Conservation (phyloP, 2,797 vertebrate species). For the Lacerta agilis region DNA sequence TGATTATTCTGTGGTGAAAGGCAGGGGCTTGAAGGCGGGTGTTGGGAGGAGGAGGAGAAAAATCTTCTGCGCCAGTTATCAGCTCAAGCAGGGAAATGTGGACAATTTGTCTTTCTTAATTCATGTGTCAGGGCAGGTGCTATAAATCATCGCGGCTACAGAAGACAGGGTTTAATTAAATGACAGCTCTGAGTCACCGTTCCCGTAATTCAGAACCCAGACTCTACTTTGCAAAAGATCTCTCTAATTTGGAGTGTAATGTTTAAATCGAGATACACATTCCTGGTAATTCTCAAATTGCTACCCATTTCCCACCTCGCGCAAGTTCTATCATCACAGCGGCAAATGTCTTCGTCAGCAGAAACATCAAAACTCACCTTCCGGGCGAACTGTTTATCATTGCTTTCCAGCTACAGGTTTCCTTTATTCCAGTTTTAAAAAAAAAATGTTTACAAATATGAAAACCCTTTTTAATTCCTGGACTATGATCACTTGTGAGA, state of each 20-base stretch:
- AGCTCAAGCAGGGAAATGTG: constrained; percentile 10
- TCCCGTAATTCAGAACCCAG: constrained; percentile 25
- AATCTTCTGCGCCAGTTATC: constrained; percentile 9
- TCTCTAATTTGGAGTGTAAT: constrained; percentile 3
- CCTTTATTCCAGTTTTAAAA: neutral
- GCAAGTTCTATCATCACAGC: neutral
- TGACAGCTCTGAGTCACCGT: constrained; percentile 53
- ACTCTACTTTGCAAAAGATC: constrained; percentile 22
- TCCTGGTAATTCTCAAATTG: neutral
- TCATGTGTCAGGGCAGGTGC: constrained; percentile 26
- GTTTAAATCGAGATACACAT: neutral
- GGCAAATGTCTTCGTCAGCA: neutral
- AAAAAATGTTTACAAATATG: neutral
- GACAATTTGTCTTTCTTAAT: constrained; percentile 48
- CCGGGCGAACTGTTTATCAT: neutral
- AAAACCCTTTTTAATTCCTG: neutral
- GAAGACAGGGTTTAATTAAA: constrained; percentile 68
- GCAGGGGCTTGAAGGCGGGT: neutral
- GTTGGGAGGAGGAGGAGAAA: neutral
- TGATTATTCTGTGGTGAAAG: neutral
- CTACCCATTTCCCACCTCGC: neutral
- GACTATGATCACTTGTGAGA: rapidly evolving
- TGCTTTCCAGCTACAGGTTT: neutral
- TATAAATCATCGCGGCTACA: constrained; percentile 52
- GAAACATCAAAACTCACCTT: neutral